Base-by-base conservation (phyloP, 2,888 invertebrate genomes). In the Melanostoma mellinum region DNA sequence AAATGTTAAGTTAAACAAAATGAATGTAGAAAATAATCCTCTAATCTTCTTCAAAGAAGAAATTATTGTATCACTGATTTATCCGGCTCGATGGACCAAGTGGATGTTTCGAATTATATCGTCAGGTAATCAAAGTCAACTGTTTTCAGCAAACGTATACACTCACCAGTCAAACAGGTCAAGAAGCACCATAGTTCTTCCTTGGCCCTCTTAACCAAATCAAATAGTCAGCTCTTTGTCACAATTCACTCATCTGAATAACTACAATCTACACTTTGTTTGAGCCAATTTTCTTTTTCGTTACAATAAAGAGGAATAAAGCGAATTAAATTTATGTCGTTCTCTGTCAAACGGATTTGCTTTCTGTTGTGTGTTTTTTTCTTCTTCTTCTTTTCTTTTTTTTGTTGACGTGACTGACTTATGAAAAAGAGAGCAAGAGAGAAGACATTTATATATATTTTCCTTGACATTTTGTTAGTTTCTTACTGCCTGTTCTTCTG, bases 381-480 rank as follows among this genome's bases (percentile, higher is more conserved):
- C 35, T 33, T 63, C 36, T 36, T 30, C 6, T 63, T 63, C 30
- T 46, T 55, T 30, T 4, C 44, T 44, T 1, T 44, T 44, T 44
- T n/a, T n/a, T 44, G n/a, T 44, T 44, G n/a, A 44, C n/a, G n/a
- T 20, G 44, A 44, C 9, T 20, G 53, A 67, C 35, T 42, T n/a
- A 10, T 5, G 3, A 32, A 42, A 9, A 58, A 20, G 4, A 53
- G 9, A 53, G 32, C 53, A 9, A 48, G 48, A 42, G 40, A 6
- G 6, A 50, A 36, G n/a, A 40, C 4, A 48, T 44, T 20, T 36
- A 32, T 35, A 56, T 48, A 20, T 20, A n/a, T 79, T 79, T 61
- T 73, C 73, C 79, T 79, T 79, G 78, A 79, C 68, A 74, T 74
- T 79, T 79, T 68, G 55, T 30, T 74, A 63, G 30, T 50, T 38